These are phyloP conservation scores for Meles meles DNA, from an alignment of 2,113 vertebrate species.

Conservation along the genomic window DNA sequence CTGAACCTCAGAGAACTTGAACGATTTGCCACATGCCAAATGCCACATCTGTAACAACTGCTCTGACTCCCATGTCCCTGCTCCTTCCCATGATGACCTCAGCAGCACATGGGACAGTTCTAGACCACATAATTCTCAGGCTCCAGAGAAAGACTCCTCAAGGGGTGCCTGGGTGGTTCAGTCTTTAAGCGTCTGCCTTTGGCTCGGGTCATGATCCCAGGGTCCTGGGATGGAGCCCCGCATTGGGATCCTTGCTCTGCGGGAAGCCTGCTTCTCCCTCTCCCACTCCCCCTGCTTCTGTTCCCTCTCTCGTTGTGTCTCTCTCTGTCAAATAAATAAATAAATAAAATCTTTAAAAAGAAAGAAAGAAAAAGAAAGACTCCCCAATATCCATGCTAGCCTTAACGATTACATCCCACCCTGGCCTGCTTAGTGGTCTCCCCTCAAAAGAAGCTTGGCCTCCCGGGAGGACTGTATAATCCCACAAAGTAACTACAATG, in stretches of 20 bases:
- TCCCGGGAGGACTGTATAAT: not conserved
- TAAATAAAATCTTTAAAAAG: too few species aligned
- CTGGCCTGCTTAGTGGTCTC: not conserved
- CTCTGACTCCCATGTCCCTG: not conserved
- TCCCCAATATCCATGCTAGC: not conserved
- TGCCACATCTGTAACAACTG: not conserved
- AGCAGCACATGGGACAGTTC: not conserved
- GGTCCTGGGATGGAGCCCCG: too few species aligned
- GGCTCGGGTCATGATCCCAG: too few species aligned
- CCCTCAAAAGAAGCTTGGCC: not conserved
- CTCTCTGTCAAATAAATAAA: too few species aligned
- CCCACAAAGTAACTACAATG: rapidly evolving
- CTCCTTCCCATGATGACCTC: not conserved
- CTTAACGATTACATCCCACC: not conserved
- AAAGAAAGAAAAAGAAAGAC: not conserved
- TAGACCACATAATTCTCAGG: not conserved
- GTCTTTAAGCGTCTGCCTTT: too few species aligned
- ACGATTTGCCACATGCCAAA: not conserved
- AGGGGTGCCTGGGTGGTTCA: too few species aligned
- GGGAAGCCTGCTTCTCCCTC: too few species aligned
- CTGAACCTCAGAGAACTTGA: not conserved
- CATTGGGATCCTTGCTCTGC: too few species aligned
- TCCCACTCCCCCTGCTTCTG: too few species aligned
- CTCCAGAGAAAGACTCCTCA: not conserved
- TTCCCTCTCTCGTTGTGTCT: too few species aligned